These are phyloP conservation scores for Lateolabrax maculatus DNA, from an alignment of 2,797 vertebrate genomes.

Conservation along the genomic window DNA sequence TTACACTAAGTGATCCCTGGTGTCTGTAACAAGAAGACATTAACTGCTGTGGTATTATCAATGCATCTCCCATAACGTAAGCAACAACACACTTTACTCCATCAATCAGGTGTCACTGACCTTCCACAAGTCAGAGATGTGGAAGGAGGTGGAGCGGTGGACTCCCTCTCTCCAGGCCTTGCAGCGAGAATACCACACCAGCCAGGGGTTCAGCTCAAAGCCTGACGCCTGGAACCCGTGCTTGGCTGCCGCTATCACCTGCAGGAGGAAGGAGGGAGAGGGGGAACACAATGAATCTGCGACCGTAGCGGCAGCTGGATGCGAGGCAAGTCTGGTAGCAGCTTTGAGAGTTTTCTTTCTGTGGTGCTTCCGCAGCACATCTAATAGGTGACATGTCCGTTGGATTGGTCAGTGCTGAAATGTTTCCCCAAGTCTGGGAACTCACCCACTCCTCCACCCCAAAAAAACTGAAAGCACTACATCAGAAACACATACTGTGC, in stretches of 20 bases:
- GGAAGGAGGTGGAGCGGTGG: slow-evolving; percentile 87
- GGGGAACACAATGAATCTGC: background rate
- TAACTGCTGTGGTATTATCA: background rate
- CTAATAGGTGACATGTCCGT: background rate
- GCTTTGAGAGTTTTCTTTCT: background rate
- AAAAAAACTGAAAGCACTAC: background rate
- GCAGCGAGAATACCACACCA: slow-evolving; percentile 95
- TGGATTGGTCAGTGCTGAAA: background rate
- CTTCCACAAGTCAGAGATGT: slow-evolving; percentile 97
- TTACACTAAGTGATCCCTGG: background rate
- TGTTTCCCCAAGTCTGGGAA: no score
- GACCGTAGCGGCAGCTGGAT: background rate
- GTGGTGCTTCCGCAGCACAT: background rate
- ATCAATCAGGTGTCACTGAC: slow-evolving; percentile 72
- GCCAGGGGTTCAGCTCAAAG: slow-evolving; percentile 97
- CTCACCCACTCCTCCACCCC: background rate
- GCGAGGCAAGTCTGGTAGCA: background rate
- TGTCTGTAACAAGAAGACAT: background rate
- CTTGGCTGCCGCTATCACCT: slow-evolving; percentile 97
- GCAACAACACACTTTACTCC: background rate
- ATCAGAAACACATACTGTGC: background rate
- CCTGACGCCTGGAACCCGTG: slow-evolving; percentile 91
- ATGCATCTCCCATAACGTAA: background rate
- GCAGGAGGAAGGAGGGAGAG: background rate
- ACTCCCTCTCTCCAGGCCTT: slow-evolving; percentile 93